These are phyloP conservation scores for Myotis yumanensis DNA, from an alignment of 2,113 vertebrate species.

Conservation along the genomic window DNA sequence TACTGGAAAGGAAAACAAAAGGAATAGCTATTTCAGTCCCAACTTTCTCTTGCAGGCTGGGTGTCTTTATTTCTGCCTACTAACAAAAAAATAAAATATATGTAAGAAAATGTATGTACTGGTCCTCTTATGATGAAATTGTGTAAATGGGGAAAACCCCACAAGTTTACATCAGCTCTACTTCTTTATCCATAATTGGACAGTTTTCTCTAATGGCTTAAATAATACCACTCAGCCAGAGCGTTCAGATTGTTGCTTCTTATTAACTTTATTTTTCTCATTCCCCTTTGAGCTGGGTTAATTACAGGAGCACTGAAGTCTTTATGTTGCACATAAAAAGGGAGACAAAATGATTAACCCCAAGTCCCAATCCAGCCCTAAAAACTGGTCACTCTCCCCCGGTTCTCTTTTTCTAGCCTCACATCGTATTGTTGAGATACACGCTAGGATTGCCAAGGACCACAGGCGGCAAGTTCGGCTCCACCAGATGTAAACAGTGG, in stretches of 20 bases:
- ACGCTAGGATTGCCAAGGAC: background rate
- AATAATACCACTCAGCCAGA: slow-evolving; percentile 46
- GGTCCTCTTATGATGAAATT: slow-evolving; percentile 32
- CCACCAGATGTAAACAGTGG: background rate
- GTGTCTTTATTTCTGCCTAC: slow-evolving; percentile 44
- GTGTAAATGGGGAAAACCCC: background rate
- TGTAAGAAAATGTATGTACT: slow-evolving; percentile 39
- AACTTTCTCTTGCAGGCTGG: background rate
- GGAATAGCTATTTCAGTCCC: background rate
- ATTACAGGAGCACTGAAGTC: background rate
- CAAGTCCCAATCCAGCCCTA: background rate
- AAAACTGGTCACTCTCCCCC: background rate
- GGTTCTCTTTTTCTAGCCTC: background rate
- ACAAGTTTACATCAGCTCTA: background rate
- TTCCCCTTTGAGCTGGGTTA: background rate
- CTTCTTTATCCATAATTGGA: slow-evolving; percentile 29
- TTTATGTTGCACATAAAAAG: slow-evolving; percentile 18
- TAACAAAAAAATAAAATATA: slow-evolving; percentile 42
- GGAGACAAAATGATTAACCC: background rate
- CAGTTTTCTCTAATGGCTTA: slow-evolving; percentile 35
- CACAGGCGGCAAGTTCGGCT: background rate
- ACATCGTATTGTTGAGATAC: background rate
- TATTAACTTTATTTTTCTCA: slow-evolving; percentile 31
- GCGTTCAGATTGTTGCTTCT: slow-evolving; percentile 17
- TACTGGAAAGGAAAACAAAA: background rate